phyloP scores from a whole-genome alignment of 1,140 invertebrate species.

The Bombus difficillimus region DNA sequence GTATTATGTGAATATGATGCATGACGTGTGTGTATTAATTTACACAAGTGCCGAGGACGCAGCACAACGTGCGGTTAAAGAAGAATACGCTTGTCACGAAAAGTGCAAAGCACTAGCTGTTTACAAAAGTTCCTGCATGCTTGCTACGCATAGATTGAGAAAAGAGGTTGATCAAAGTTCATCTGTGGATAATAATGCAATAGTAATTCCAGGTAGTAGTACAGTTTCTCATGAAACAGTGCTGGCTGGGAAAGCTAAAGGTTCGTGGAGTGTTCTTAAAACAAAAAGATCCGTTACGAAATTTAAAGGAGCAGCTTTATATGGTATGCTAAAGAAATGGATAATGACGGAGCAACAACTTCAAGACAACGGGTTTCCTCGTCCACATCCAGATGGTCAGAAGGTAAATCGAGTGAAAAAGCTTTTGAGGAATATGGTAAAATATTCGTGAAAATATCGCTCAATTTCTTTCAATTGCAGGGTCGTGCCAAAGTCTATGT shows the following conservation, averaged over 20 bases:
- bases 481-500: constrained; percentile 84
- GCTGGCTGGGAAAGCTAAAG: constrained; percentile 86
- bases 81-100: constrained; percentile 91
- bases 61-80: constrained; percentile 84
- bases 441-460: neutral
- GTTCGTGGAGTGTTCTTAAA: constrained; percentile 89
- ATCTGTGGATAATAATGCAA: constrained; percentile 70
- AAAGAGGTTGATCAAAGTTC: constrained; percentile 86
- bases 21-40: constrained; percentile 93
- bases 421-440: neutral
- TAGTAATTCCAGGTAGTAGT: constrained; percentile 69
- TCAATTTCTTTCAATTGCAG: constrained; percentile 65
- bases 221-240: constrained; percentile 86
- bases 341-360: constrained; percentile 90
- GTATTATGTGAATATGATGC: constrained; percentile 92
- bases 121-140: constrained; percentile 93
- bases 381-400: constrained; percentile 84
- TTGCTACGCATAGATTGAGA: constrained; percentile 89
- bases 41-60: constrained; percentile 88
- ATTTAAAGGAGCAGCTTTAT: constrained; percentile 80
- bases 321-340: constrained; percentile 82
- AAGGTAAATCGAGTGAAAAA: constrained; percentile 64
- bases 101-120: constrained; percentile 90
- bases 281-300: constrained; percentile 80
- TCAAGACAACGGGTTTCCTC: constrained; percentile 92